These are phyloP conservation scores for Phalacrocorax aristotelis DNA, from an alignment of 2,113 vertebrate genomes.

Conservation along the genomic window DNA sequence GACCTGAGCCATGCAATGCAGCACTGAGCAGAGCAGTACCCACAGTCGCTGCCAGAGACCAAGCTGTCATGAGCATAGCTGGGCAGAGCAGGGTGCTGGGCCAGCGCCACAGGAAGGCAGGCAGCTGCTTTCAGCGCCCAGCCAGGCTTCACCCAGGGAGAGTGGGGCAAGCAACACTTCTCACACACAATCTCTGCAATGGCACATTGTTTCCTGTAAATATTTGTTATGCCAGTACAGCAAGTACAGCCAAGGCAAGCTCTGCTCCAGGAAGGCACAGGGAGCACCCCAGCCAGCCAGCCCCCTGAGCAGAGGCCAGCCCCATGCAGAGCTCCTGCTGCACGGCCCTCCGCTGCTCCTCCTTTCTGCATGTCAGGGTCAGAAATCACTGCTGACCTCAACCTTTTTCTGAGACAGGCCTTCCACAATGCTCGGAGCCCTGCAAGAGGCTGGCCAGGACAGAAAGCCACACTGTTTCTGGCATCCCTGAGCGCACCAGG, in stretches of 20 bases:
- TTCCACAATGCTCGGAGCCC: neutral
- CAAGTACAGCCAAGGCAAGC: neutral
- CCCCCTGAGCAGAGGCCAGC: neutral
- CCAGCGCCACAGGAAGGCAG: neutral
- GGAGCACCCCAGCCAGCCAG: neutral
- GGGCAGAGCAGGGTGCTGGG: neutral
- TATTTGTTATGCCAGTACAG: neutral
- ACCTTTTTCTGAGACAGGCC: neutral
- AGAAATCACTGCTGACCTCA: neutral
- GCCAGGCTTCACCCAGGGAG: neutral
- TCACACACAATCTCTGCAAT: neutral
- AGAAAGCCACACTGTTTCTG: neutral
- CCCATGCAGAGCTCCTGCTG: accelerated
- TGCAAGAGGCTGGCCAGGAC: neutral
- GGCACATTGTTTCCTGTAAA: neutral
- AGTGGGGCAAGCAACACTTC: neutral
- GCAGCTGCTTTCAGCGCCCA: neutral
- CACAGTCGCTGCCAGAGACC: neutral
- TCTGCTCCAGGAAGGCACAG: neutral
- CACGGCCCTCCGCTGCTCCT: neutral
- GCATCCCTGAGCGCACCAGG: accelerated
- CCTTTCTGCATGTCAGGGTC: accelerated
- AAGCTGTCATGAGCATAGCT: accelerated
- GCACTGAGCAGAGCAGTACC: neutral
- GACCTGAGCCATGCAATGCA: neutral